Conservation (phyloP, 2,888 invertebrate genomes). For the Pegoplata infirma region DNA sequence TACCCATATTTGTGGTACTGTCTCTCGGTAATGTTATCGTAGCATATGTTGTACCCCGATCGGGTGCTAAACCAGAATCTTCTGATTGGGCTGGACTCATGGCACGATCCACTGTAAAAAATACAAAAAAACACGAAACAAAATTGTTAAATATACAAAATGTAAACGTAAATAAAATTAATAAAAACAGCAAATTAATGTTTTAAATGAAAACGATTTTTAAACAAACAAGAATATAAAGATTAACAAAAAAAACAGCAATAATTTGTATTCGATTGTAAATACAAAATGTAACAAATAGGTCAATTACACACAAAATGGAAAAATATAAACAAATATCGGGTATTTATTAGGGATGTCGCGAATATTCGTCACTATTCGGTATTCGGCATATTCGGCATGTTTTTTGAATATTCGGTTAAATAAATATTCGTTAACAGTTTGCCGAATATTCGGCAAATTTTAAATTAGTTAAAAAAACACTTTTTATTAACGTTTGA, state of each 20-base stretch:
- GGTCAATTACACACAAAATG: slow-evolving; percentile 8
- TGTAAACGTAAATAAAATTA: slow-evolving; percentile 20
- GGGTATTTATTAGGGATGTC: too few species aligned
- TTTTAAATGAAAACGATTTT: background rate
- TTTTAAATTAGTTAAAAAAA: too few species aligned
- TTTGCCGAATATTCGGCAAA: too few species aligned
- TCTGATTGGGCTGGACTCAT: slow-evolving; percentile 79
- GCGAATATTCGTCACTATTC: too few species aligned
- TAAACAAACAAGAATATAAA: background rate
- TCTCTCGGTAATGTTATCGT: slow-evolving; percentile 77
- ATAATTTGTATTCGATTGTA: too few species aligned
- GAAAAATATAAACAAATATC: background rate
- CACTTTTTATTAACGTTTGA: too few species aligned
- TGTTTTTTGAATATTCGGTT: too few species aligned
- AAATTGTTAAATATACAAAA: slow-evolving; percentile 3
- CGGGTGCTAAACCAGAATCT: slow-evolving; percentile 78
- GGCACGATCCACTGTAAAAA: slow-evolving; percentile 76
- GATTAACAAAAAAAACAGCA: background rate
- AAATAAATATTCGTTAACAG: too few species aligned
- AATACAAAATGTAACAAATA: background rate
- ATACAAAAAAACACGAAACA: slow-evolving; percentile 41
- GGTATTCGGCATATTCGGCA: too few species aligned
- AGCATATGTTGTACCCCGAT: slow-evolving; percentile 78
- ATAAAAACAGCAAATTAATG: slow-evolving; percentile 16
- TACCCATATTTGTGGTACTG: slow-evolving; percentile 76